Percentiles rank a stretch among this genome's conserved stretches.
These are phyloP conservation scores for Rhyacichthys aspro DNA, from an alignment of 2,797 vertebrate genomes.

Conservation along the genomic window DNA sequence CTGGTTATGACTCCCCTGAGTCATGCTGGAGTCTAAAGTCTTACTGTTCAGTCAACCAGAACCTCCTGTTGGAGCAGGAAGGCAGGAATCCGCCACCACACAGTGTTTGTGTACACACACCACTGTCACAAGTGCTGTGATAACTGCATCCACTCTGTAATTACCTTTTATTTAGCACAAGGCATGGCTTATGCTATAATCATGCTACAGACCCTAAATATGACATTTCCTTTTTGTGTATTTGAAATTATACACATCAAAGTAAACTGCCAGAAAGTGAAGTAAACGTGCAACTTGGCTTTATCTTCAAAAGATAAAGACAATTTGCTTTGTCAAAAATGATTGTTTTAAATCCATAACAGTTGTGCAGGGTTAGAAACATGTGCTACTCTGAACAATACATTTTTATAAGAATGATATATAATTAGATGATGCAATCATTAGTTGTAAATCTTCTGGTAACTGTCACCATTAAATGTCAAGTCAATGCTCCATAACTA, in stretches of 20 bases:
- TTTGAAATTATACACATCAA: conserved; percentile 1
- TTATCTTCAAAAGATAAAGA: neutral
- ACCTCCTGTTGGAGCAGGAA: conserved; percentile 63
- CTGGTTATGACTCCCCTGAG: conserved; percentile 70
- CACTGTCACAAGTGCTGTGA: conserved; percentile 16
- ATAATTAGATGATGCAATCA: conserved; percentile 3
- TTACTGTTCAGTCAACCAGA: conserved; percentile 67
- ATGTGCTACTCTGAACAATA: too few species aligned
- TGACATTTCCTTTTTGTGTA: conserved; percentile 18
- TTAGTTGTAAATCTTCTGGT: neutral
- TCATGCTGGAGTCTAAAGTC: conserved; percentile 58
- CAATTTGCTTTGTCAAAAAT: too few species aligned
- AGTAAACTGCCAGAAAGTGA: neutral
- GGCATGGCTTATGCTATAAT: conserved; percentile 25
- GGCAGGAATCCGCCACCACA: conserved; percentile 36
- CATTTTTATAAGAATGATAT: neutral
- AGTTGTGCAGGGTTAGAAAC: neutral
- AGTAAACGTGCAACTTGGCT: neutral
- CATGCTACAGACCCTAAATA: conserved; percentile 19
- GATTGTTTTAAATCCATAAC: too few species aligned
- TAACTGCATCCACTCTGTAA: conserved; percentile 20
- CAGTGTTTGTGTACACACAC: conserved; percentile 17
- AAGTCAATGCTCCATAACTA: conserved; percentile 7
- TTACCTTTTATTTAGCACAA: conserved; percentile 21
- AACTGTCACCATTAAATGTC: conserved; percentile 4